These are phyloP conservation scores for Columba janthina DNA, from an alignment of 2,113 vertebrate genomes.

Conservation along the genomic window DNA sequence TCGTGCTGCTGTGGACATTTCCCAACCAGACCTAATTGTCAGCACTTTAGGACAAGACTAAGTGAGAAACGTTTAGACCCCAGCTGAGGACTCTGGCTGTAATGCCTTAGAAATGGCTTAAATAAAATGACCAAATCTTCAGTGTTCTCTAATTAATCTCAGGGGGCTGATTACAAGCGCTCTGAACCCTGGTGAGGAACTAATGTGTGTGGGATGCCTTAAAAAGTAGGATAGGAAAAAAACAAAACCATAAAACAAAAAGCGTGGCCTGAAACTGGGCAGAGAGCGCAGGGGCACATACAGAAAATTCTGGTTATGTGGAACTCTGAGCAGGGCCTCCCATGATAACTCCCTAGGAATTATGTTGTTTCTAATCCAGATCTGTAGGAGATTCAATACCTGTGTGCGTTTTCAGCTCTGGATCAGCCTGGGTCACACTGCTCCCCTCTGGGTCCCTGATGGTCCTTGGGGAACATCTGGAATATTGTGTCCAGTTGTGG, in stretches of 20 bases:
- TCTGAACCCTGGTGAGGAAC: background rate
- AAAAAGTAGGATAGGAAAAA: background rate
- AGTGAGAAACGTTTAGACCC: background rate
- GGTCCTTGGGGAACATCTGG: background rate
- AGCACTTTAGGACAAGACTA: background rate
- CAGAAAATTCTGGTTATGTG: accelerated
- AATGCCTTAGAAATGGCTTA: background rate
- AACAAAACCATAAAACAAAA: background rate
- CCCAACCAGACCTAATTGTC: background rate
- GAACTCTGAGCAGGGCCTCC: background rate
- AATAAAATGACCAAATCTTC: background rate
- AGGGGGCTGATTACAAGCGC: background rate
- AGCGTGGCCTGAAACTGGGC: background rate
- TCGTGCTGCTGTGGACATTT: accelerated
- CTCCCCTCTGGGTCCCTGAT: no score
- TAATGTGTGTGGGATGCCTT: background rate
- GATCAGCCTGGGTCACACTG: background rate
- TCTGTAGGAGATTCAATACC: background rate
- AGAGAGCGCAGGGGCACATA: accelerated
- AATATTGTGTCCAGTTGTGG: no score
- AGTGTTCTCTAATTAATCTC: background rate
- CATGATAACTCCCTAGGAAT: accelerated
- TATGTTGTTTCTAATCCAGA: background rate
- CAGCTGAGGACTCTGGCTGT: background rate
- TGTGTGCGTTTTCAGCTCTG: no score